Conservation (phyloP, 2,113 vertebrate genomes). For the Hepsetus odoe region DNA sequence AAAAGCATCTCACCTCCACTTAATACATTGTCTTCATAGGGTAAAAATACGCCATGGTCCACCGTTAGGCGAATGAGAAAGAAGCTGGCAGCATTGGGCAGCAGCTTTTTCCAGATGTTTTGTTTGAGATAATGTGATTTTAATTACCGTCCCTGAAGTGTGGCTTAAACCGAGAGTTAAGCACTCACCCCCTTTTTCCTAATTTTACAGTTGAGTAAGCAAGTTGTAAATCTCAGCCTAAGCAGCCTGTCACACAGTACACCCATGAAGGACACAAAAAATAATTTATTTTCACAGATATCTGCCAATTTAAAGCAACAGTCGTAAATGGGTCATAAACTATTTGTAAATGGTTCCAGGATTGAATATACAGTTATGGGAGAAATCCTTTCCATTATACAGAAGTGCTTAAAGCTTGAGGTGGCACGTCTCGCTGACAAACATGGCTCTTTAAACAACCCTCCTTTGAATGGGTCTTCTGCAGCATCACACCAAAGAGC, state of each 20-base stretch:
- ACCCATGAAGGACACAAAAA: slow-evolving; percentile 34
- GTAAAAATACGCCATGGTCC: slow-evolving; percentile 6
- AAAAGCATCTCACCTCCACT: slow-evolving; percentile 22
- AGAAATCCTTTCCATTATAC: no score
- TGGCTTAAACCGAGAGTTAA: slow-evolving; percentile 65
- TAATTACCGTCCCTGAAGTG: slow-evolving; percentile 75
- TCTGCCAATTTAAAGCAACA: background rate
- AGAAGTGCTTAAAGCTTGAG: no score
- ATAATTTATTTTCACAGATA: slow-evolving; percentile 9
- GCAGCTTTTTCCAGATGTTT: slow-evolving; percentile 71
- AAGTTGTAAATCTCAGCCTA: slow-evolving; percentile 52
- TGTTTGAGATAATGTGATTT: slow-evolving; percentile 79
- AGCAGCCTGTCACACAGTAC: slow-evolving; percentile 46
- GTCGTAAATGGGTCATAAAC: background rate
- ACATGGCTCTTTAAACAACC: no score
- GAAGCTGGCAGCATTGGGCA: slow-evolving; percentile 9
- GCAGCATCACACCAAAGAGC: no score
- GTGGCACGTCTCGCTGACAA: no score
- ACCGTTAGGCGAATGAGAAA: slow-evolving; percentile 5
- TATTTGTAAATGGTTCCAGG: background rate
- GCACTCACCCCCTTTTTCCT: slow-evolving; percentile 62
- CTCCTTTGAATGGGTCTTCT: no score
- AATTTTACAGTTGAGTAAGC: slow-evolving; percentile 66
- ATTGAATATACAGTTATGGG: no score
- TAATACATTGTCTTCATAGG: slow-evolving; percentile 9